These are phyloP conservation scores for Tiliacea aurago DNA, from an alignment of 2,888 invertebrate species.

Conservation along the genomic window DNA sequence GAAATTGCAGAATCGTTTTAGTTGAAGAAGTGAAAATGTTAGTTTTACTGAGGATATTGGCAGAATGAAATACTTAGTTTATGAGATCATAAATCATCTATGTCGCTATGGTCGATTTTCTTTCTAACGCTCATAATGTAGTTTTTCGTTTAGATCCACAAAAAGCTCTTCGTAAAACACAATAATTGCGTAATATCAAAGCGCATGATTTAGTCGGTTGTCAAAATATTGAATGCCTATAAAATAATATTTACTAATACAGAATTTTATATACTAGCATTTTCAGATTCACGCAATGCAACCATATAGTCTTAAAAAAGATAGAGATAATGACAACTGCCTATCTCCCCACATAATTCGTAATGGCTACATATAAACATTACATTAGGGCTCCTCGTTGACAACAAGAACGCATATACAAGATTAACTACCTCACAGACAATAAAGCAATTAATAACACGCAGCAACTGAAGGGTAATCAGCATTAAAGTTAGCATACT, in stretches of 20 bases:
- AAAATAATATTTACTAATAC: background rate
- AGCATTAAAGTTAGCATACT: conserved; percentile 55
- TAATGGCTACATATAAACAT: conserved; percentile 10
- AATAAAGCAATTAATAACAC: conserved; percentile 56
- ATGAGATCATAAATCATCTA: background rate
- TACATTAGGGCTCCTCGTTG: conserved; percentile 35
- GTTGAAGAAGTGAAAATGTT: background rate
- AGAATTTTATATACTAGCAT: background rate
- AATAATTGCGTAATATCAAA: background rate
- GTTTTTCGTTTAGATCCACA: too few relatives aligned
- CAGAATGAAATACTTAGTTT: background rate
- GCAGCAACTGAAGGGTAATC: conserved; percentile 46
- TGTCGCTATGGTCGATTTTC: background rate
- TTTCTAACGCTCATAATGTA: background rate
- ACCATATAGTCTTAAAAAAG: background rate
- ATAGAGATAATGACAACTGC: conserved; percentile 7
- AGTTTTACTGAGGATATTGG: background rate
- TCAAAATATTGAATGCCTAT: too few relatives aligned
- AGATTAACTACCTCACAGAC: conserved; percentile 45
- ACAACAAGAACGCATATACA: conserved; percentile 47
- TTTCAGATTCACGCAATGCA: background rate
- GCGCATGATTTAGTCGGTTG: background rate
- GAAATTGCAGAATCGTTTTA: conserved; percentile 21
- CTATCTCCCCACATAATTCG: background rate
- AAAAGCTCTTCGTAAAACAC: background rate